Base-by-base conservation (phyloP, 2,797 vertebrate genomes). In the Halcyon badia region DNA sequence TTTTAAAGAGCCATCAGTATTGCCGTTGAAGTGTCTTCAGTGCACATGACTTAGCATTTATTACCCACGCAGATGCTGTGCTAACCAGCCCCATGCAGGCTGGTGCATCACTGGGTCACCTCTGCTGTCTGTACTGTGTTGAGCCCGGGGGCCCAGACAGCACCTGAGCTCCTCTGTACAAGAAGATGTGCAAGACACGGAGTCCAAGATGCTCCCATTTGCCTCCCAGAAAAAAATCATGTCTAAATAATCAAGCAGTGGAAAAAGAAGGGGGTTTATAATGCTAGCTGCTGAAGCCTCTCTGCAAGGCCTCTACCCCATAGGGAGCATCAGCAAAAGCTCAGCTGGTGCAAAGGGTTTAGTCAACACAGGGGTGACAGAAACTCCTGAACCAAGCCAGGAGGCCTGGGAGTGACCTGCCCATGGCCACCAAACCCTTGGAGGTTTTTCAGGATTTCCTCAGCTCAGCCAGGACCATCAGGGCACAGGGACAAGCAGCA, bases 1-100 rank as follows among this genome's bases (percentile, higher is more conserved):
- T 79, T 62, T 62, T 76, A 62, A 64, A 84, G 21, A 82, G 81
- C 70, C 73, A 56, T 46, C 51, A 82, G 51, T 24, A 39, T 30
- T 28, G n/a, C 70, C 62, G 46, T 88, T 92, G 60, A 82, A 90
- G 80, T 46, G 42, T 10, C 58, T 37, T 35, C 76, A 57, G 39
- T 2, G 25, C 54, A 58, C 0, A 1, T 89, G 64, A 42, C 33
- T 51, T 10, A 26, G 35, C 71, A 66, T 30, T 80, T 30, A 25
- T 33, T 68, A 35, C 54, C 58, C 70, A 52, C 0, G 2, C 25
- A 25, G 44, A 14, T 41, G 61, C 61, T 6, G 3, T 4, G 30
- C 61, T 58, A 37, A 28, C 25, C 83, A 82, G 70, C 66, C 44
- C 83, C 1, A 2, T 1, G 0, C 21, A 22, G 44, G 46, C 24